Evolutionary conservation across 1,140 invertebrate species (phyloP).

Genomic region (Scaptomyza montana): DNA sequence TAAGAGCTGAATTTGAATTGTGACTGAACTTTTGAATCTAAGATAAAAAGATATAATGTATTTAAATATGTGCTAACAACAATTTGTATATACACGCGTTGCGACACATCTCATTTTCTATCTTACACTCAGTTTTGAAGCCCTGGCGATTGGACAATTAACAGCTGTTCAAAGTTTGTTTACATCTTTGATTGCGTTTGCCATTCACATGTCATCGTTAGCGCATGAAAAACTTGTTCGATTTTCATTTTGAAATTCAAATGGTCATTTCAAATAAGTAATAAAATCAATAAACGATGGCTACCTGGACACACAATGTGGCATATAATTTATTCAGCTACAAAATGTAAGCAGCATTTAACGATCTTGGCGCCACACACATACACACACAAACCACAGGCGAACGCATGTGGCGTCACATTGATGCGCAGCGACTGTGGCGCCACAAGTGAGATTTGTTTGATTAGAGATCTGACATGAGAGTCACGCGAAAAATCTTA

Average conservation of each 20-base stretch:
- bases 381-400: conserved; percentile 16
- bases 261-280: conserved; percentile 24
- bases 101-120: background rate
- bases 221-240: conserved; percentile 15
- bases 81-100: background rate
- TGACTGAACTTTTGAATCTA: too few species aligned
- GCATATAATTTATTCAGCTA: conserved; percentile 18
- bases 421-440: conserved; percentile 41
- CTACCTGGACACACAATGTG: conserved; percentile 1
- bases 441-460: conserved; percentile 56
- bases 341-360: conserved; percentile 6
- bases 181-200: conserved; percentile 22
- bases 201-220: conserved; percentile 32
- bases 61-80: too few species aligned
- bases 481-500: conserved; percentile 66
- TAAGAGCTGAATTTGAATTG: too few species aligned
- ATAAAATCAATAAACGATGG: conserved; percentile 7
- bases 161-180: conserved; percentile 40
- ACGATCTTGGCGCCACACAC: conserved; percentile 16
- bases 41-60: too few species aligned
- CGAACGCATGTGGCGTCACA: conserved; percentile 42
- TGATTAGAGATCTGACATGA: conserved; percentile 65
- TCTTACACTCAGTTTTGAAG: background rate
- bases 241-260: conserved; percentile 26
- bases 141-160: background rate